Percentiles rank a stretch among this genome's conserved stretches.
Evolutionary conservation across 1,140 invertebrate species (phyloP).

Genomic region (Trinorchestia longiramus): DNA sequence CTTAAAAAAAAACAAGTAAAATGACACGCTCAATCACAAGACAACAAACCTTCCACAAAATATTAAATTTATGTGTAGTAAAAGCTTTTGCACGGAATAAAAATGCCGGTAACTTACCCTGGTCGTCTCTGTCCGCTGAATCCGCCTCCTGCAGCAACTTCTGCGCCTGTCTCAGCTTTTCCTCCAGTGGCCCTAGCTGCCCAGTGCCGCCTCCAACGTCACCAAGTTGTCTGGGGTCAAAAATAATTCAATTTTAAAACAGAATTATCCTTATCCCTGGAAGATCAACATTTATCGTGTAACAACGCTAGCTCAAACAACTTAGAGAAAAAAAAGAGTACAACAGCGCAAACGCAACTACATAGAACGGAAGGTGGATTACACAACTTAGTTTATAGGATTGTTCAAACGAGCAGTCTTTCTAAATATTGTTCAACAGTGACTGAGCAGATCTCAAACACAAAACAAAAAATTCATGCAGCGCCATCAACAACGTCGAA

Average conservation of each 20-base stretch:
- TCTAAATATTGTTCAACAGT: no score
- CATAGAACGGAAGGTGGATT: no score
- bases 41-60: neutral
- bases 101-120: constrained; percentile 51
- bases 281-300: neutral
- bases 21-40: neutral
- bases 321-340: neutral
- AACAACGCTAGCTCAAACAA: neutral
- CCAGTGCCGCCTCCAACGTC: constrained; percentile 51
- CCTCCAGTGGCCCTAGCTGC: constrained; percentile 59
- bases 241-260: neutral
- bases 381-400: no score
- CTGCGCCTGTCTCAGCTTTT: constrained; percentile 65
- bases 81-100: neutral
- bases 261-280: neutral
- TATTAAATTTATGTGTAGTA: neutral
- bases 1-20: neutral
- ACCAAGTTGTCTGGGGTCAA: neutral
- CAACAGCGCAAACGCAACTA: no score
- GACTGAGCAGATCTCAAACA: no score
- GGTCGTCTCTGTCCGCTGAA: constrained; percentile 53
- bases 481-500: no score
- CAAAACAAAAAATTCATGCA: no score
- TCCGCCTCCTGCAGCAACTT: constrained; percentile 64
- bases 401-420: no score